Conservation (phyloP, 1,140 invertebrate genomes). For the Ericerus pela region DNA sequence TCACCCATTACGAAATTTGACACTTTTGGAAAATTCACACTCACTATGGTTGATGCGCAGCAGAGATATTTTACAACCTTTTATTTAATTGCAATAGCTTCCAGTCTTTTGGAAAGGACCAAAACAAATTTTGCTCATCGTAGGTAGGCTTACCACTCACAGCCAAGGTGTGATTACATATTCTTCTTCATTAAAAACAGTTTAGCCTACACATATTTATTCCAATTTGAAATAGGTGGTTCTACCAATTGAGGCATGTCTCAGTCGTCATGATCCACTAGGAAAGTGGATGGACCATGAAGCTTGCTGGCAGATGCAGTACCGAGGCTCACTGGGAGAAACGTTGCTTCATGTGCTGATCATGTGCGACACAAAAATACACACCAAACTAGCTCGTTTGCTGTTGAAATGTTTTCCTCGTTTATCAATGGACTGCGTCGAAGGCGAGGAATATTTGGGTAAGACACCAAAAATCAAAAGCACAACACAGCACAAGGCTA, state of each 20-base stretch:
- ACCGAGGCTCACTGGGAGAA: conserved; percentile 85
- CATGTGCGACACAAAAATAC: conserved; percentile 79
- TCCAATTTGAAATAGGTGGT: conserved; percentile 40
- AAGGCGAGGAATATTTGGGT: conserved; percentile 94
- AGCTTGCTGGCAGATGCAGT: conserved; percentile 94
- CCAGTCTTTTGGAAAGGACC: too few species aligned
- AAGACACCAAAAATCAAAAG: too few species aligned
- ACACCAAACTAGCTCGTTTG: conserved; percentile 70
- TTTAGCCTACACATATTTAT: not conserved
- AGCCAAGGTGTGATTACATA: not conserved
- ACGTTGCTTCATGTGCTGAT: conserved; percentile 86
- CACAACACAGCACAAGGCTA: too few species aligned
- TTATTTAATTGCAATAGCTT: too few species aligned
- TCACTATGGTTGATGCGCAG: too few species aligned
- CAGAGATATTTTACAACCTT: too few species aligned
- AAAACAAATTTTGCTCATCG: not conserved
- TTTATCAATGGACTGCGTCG: conserved; percentile 82
- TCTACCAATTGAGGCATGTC: conserved; percentile 63
- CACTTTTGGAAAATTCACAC: too few species aligned
- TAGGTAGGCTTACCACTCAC: not conserved
- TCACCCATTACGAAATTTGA: too few species aligned
- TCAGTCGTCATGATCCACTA: conserved; percentile 64
- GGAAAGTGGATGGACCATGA: conserved; percentile 76
- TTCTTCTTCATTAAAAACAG: not conserved
- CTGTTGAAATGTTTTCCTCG: conserved; percentile 83